These are phyloP conservation scores for Drosophila gaucha DNA, from an alignment of 2,888 invertebrate species.

Conservation along the genomic window DNA sequence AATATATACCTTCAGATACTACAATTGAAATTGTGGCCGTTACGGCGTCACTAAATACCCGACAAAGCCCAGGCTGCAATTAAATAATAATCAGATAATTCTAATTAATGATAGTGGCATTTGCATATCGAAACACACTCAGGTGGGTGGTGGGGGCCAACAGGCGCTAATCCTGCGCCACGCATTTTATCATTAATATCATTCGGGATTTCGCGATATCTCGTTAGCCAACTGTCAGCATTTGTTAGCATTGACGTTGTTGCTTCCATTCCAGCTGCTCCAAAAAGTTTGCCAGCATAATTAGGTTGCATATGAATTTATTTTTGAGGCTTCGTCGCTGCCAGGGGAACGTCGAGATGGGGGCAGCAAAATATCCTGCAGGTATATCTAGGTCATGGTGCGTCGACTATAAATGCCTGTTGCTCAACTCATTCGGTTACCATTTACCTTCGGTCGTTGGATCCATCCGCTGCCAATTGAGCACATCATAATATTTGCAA, in stretches of 20 bases:
- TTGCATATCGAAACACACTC: constrained; percentile 23
- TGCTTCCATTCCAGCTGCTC: constrained; percentile 66
- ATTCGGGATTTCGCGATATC: constrained; percentile 53
- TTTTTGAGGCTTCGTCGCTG: constrained; percentile 50
- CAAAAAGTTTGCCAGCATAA: constrained; percentile 63
- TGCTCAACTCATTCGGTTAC: constrained; percentile 29
- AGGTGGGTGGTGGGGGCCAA: constrained; percentile 20
- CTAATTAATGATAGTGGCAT: constrained; percentile 65
- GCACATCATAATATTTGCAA: constrained; percentile 3
- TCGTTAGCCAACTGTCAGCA: constrained; percentile 77
- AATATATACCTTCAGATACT: not conserved
- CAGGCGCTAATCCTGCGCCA: constrained; percentile 60
- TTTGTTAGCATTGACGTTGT: constrained; percentile 57
- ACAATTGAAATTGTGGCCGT: not conserved
- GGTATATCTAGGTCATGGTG: constrained; percentile 24
- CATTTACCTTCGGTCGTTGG: constrained; percentile 36
- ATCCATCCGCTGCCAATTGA: constrained; percentile 23
- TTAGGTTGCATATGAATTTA: constrained; percentile 65
- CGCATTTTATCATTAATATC: constrained; percentile 63
- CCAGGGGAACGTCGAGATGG: not conserved
- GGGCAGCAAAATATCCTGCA: constrained; percentile 31
- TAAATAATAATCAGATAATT: constrained; percentile 70
- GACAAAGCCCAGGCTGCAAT: constrained; percentile 51
- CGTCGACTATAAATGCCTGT: constrained; percentile 48
- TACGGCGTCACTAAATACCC: constrained; percentile 30